These are phyloP conservation scores for Drosophila tani DNA, from an alignment of 1,140 invertebrate genomes.

Conservation along the genomic window DNA sequence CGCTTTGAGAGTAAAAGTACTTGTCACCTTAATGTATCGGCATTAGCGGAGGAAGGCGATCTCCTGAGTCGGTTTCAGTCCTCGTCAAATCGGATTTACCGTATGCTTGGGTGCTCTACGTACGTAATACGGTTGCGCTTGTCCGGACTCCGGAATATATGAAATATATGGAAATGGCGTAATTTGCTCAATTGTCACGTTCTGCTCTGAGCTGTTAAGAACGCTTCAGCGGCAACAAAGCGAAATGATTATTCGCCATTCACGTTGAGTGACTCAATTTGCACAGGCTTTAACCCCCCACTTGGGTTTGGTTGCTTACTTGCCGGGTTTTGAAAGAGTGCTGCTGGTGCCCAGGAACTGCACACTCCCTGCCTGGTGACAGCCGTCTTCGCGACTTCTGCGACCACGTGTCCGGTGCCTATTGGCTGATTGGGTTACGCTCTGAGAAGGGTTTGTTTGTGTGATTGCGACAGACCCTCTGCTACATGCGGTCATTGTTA, in stretches of 20 bases:
- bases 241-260: constrained; percentile 30
- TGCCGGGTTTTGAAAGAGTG: background rate
- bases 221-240: constrained; percentile 24
- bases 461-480: constrained; percentile 9
- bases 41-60: background rate
- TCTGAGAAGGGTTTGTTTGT: constrained; percentile 19
- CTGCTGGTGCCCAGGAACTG: constrained; percentile 21
- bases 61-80: background rate
- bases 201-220: constrained; percentile 35
- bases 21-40: background rate
- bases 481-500: constrained; percentile 10
- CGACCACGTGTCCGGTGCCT: constrained; percentile 28
- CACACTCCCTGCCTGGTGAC: constrained; percentile 5
- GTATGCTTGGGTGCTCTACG: background rate
- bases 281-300: constrained; percentile 11
- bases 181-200: constrained; percentile 54
- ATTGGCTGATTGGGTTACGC: constrained; percentile 24
- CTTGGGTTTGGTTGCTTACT: background rate
- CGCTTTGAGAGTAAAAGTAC: constrained; percentile 9
- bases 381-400: no score
- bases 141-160: constrained; percentile 22
- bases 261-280: constrained; percentile 44
- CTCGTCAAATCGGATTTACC: background rate
- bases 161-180: constrained; percentile 32
- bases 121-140: constrained; percentile 28